These are phyloP conservation scores for Caenorhabditis wallacei DNA, from an alignment of 2,888 invertebrate genomes.

Conservation along the genomic window DNA sequence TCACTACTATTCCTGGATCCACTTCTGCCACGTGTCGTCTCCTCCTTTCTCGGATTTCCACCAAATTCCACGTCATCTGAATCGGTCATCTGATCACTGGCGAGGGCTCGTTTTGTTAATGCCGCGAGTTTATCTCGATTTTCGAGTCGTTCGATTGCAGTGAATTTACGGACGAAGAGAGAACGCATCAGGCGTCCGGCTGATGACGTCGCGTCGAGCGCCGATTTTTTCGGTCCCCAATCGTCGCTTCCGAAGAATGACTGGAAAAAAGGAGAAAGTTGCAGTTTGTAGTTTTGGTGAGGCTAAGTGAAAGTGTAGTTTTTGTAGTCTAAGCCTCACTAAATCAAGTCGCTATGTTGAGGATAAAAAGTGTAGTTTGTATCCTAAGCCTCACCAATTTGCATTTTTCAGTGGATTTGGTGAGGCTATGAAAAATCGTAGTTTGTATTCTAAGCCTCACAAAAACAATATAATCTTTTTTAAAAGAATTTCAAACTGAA, in stretches of 20 bases:
- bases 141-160: constrained; percentile 69
- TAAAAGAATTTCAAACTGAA: too few species aligned
- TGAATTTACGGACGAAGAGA: constrained; percentile 80
- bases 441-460: too few species aligned
- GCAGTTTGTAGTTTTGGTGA: background rate
- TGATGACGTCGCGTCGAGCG: constrained; percentile 61
- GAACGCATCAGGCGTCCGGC: constrained; percentile 71
- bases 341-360: too few species aligned
- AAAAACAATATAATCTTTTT: too few species aligned
- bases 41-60: background rate
- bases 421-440: too few species aligned
- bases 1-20: constrained; percentile 29
- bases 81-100: constrained; percentile 63
- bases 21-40: constrained; percentile 36
- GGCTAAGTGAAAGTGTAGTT: too few species aligned
- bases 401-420: too few species aligned
- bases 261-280: constrained; percentile 48
- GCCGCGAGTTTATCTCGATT: constrained; percentile 70
- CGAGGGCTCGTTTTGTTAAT: constrained; percentile 66
- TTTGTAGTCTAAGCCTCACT: background rate
- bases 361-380: background rate
- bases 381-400: too few species aligned
- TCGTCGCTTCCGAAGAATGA: constrained; percentile 72
- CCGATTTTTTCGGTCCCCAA: constrained; percentile 66
- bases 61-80: constrained; percentile 63